Conservation (phyloP, 35 echinoderm and acorn worm genomes). For the Ophioderma brevispina region DNA sequence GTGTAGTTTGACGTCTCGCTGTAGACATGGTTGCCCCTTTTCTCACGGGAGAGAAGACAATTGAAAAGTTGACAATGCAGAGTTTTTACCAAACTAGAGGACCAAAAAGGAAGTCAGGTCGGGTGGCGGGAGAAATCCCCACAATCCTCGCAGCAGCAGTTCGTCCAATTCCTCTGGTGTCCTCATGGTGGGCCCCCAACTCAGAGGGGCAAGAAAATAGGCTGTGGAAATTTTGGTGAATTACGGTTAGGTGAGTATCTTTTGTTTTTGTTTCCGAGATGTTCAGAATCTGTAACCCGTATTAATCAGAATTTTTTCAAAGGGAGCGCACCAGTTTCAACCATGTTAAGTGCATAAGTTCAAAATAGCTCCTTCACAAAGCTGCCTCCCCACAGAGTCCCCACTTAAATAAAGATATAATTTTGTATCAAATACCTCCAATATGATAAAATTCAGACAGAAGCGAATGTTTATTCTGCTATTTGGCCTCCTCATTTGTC, state of each 20-base stretch:
- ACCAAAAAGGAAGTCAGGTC: conserved; percentile 13
- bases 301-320: too few species aligned
- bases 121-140: conserved; percentile 14
- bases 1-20: background rate
- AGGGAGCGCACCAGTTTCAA: too few species aligned
- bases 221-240: conserved; percentile 99
- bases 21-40: background rate
- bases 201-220: conserved; percentile 99
- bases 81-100: conserved; percentile 29
- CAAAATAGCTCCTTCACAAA: too few species aligned
- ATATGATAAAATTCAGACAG: too few species aligned
- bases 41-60: background rate
- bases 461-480: too few species aligned
- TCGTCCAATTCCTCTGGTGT: conserved; percentile 72
- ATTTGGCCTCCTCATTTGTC: too few species aligned
- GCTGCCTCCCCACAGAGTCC: too few species aligned
- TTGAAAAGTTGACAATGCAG: conserved; percentile 60
- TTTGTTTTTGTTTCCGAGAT: too few species aligned
- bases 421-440: too few species aligned
- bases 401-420: too few species aligned
- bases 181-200: conserved; percentile 98
- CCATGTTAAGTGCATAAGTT: too few species aligned
- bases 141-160: conserved; percentile 14
- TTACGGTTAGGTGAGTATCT: conserved; percentile 93
- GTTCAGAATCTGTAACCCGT: too few species aligned